phyloP scores from a whole-genome alignment of 2,113 vertebrate genomes.

The Dicrurus megarhynchus region DNA sequence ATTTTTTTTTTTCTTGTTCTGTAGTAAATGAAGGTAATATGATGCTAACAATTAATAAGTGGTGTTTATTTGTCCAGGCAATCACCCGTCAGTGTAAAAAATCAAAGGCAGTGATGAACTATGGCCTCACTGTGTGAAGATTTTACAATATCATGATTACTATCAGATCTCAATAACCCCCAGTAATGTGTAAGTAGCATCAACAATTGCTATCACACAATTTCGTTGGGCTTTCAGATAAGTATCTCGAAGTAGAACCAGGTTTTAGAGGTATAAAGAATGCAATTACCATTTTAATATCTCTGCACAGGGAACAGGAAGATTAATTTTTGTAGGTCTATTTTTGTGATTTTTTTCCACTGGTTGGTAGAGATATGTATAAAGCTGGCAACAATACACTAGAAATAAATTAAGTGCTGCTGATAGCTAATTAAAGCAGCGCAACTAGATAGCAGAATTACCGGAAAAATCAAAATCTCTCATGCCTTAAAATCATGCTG shows the following conservation, averaged over 20 bases:
- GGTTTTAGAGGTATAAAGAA: slow-evolving; percentile 17
- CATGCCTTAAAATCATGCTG: not conserved
- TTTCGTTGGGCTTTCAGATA: slow-evolving; percentile 38
- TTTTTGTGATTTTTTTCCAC: slow-evolving; percentile 19
- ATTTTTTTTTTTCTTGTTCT: not conserved
- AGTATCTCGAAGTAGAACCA: slow-evolving; percentile 13
- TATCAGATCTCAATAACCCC: slow-evolving; percentile 14
- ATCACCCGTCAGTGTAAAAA: not conserved
- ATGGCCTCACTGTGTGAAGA: not conserved
- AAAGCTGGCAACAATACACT: not conserved
- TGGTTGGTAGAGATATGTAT: not conserved
- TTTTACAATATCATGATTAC: not conserved
- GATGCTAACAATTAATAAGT: not conserved
- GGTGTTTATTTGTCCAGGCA: not conserved
- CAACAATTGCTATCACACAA: slow-evolving; percentile 21
- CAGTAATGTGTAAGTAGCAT: not conserved
- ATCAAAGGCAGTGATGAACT: not conserved
- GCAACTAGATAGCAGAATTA: not conserved
- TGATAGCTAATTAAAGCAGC: slow-evolving; percentile 38
- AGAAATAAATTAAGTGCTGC: slow-evolving; percentile 26
- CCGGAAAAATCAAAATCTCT: not conserved
- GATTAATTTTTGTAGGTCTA: slow-evolving; percentile 49
- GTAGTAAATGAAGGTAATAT: not conserved
- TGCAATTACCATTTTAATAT: slow-evolving; percentile 58
- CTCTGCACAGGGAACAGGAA: slow-evolving; percentile 16